phyloP scores from a whole-genome alignment of 2,797 vertebrate species.

The Potorous gilbertii region DNA sequence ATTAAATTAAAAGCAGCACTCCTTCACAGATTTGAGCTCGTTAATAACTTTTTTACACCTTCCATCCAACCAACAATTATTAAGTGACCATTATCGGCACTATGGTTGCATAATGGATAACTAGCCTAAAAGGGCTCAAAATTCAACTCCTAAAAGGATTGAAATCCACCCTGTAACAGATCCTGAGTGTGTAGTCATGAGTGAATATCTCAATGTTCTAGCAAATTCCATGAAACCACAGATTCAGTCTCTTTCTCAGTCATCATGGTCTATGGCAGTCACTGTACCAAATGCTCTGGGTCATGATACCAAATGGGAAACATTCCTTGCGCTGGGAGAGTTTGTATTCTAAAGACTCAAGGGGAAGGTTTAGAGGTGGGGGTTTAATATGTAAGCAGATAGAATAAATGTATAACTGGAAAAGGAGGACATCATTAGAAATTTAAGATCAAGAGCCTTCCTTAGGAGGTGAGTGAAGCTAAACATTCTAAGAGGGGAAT shows the following conservation, averaged over 20 bases:
- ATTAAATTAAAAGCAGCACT: neutral
- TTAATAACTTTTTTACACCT: neutral
- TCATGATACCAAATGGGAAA: neutral
- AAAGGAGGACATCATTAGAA: neutral
- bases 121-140: neutral
- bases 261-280: neutral
- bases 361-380: neutral
- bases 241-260: neutral
- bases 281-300: neutral
- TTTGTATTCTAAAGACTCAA: neutral
- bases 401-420: neutral
- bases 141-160: neutral
- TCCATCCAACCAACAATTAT: neutral
- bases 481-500: neutral
- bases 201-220: neutral
- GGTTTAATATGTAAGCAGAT: neutral
- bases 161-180: neutral
- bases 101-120: neutral
- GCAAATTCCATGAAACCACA: neutral
- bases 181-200: neutral
- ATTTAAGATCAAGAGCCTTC: neutral
- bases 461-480: neutral
- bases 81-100: neutral
- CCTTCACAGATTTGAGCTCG: neutral
- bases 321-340: neutral